Evolutionary conservation across 2,888 invertebrate species (phyloP).

Genomic region (Amitus sp.): DNA sequence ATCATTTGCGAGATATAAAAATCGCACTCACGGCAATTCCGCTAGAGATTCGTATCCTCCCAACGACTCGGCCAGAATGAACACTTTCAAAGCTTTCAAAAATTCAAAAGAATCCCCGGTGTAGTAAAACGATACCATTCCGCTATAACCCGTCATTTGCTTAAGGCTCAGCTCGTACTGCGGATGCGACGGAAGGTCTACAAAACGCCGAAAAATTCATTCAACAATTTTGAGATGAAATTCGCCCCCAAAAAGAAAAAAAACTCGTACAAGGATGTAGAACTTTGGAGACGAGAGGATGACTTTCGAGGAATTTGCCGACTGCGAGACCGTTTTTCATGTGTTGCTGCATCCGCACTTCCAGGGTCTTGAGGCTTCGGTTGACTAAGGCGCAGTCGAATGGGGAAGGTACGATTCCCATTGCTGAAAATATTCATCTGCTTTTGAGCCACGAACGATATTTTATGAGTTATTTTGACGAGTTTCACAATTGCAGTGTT

Average conservation of each 20-base stretch:
- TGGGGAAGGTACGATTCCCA: constrained; percentile 95
- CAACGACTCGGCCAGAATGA: constrained; percentile 91
- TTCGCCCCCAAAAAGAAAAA: no score
- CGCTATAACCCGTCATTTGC: constrained; percentile 90
- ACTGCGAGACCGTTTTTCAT: constrained; percentile 80
- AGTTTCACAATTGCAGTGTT: no score
- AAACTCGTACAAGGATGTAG: constrained; percentile 77
- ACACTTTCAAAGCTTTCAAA: constrained; percentile 79
- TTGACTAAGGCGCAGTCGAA: constrained; percentile 96
- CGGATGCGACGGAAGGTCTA: constrained; percentile 85
- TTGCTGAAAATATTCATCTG: constrained; percentile 68
- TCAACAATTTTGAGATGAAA: no score
- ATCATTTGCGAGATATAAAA: constrained; percentile 2
- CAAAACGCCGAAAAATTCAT: no score
- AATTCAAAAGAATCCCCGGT: constrained; percentile 83
- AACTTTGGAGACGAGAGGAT: constrained; percentile 83
- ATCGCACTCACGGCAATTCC: constrained; percentile 89
- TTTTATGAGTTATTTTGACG: no score
- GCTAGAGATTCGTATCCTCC: constrained; percentile 96
- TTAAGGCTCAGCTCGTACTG: constrained; percentile 82
- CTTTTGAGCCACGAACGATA: no score
- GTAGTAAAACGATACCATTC: constrained; percentile 90
- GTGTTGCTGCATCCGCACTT: constrained; percentile 91
- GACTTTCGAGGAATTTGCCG: constrained; percentile 83
- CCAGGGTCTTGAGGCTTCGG: constrained; percentile 92